Conservation (phyloP, 2,888 invertebrate species). For the Microctonus hyperodae region DNA sequence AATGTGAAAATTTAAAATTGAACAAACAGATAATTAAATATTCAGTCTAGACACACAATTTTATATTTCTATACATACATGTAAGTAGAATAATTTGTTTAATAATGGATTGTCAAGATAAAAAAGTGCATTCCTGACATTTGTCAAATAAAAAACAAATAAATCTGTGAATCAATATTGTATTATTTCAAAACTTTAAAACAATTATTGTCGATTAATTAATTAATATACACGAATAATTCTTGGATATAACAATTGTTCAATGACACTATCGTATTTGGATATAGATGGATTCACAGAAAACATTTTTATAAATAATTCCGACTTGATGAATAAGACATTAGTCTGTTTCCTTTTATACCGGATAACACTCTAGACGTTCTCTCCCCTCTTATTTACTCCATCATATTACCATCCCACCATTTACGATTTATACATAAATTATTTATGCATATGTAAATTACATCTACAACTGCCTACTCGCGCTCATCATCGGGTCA, state of each 20-base stretch:
- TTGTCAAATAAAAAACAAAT: neutral
- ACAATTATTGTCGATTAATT: too few species aligned
- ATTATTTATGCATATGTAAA: neutral
- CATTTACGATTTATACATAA: neutral
- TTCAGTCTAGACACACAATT: neutral
- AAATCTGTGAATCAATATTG: too few species aligned
- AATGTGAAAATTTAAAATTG: neutral
- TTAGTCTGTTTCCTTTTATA: neutral
- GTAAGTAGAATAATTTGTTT: neutral
- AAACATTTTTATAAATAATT: neutral
- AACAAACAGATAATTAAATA: neutral
- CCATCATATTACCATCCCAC: neutral
- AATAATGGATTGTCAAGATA: slow-evolving; percentile 3
- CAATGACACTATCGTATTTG: neutral
- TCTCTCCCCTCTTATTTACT: neutral
- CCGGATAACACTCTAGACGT: neutral
- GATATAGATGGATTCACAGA: neutral
- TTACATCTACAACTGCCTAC: neutral
- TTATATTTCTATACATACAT: slow-evolving; percentile 7
- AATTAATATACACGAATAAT: neutral
- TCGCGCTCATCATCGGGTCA: slow-evolving; percentile 10
- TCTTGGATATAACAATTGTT: neutral
- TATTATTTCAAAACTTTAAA: too few species aligned
- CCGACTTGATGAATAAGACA: neutral
- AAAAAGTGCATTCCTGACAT: neutral